These are phyloP conservation scores for Hemicentrotus pulcherrimus DNA, from an alignment of 35 echinoderm and acorn worm species.

Conservation along the genomic window DNA sequence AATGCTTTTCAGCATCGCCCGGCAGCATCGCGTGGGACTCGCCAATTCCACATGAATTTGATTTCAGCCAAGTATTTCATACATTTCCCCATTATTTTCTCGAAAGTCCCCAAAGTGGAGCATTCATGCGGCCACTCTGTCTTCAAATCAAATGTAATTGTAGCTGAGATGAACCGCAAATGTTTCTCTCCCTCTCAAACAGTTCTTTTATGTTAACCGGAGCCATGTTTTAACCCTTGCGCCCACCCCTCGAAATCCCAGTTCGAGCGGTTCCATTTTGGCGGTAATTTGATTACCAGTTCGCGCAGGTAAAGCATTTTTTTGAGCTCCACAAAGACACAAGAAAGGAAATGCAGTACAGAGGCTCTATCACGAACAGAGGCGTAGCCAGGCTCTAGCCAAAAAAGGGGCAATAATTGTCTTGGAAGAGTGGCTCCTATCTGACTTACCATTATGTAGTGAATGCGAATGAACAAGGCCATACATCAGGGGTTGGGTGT, in stretches of 20 bases:
- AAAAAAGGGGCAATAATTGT: too few species aligned
- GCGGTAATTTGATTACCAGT: not conserved
- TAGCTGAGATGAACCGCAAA: conserved; percentile 9
- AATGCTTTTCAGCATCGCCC: not conserved
- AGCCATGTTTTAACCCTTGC: not conserved
- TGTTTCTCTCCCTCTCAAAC: not conserved
- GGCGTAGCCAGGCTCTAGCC: too few species aligned
- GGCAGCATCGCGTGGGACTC: not conserved
- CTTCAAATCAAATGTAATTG: not conserved
- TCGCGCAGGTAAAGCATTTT: not conserved
- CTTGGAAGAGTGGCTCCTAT: too few species aligned
- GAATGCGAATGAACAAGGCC: too few species aligned
- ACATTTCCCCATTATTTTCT: not conserved
- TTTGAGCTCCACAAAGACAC: too few species aligned
- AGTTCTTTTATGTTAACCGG: not conserved
- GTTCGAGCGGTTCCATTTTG: not conserved
- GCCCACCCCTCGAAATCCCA: not conserved
- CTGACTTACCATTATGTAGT: too few species aligned
- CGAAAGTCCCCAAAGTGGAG: not conserved
- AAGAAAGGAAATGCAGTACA: not conserved
- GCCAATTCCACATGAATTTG: not conserved
- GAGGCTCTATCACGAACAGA: too few species aligned
- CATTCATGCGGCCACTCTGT: not conserved
- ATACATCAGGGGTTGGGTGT: too few species aligned
- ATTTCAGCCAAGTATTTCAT: not conserved